A percentile compares a stretch with the other conserved stretches of the same genome.
These are phyloP conservation scores for Hoplodrina ambigua DNA, from an alignment of 2,888 invertebrate genomes.

Conservation along the genomic window DNA sequence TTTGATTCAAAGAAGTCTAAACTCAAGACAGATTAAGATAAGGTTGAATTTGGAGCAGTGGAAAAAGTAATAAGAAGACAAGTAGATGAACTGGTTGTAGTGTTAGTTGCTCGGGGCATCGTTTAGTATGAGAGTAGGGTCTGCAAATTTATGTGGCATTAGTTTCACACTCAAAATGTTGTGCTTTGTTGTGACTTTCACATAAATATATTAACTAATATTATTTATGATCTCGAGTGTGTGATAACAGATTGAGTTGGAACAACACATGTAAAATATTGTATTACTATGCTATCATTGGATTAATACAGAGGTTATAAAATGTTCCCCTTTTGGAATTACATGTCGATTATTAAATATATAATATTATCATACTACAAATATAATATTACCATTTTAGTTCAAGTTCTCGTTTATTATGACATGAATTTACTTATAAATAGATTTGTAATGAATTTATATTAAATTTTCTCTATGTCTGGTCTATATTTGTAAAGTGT, in stretches of 20 bases:
- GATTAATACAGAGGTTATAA: conserved; percentile 16
- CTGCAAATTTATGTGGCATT: conserved; percentile 76
- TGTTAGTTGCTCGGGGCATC: conserved; percentile 73
- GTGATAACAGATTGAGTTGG: conserved; percentile 57
- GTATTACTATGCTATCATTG: conserved; percentile 19
- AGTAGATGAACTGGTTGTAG: conserved; percentile 71
- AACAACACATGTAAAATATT: conserved; percentile 52
- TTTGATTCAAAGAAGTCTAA: conserved; percentile 40
- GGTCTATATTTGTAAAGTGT: conserved; percentile 4
- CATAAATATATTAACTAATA: conserved; percentile 67
- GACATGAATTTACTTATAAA: conserved; percentile 12
- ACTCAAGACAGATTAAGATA: conserved; percentile 57
- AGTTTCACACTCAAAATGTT: conserved; percentile 73
- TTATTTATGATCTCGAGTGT: conserved; percentile 59
- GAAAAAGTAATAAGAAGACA: conserved; percentile 64
- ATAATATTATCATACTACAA: conserved; percentile 16
- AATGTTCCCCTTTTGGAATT: conserved; percentile 27
- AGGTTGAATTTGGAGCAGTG: conserved; percentile 60
- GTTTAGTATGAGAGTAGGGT: conserved; percentile 73
- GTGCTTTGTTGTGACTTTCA: conserved; percentile 75
- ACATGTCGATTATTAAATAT: conserved; percentile 22
- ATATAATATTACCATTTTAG: conserved; percentile 12
- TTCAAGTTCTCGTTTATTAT: conserved; percentile 7
- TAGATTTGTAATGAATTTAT: conserved; percentile 6
- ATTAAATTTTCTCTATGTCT: neutral